Evolutionary conservation across 2,888 invertebrate genomes (phyloP).

Genomic region (Hymenopus coronatus): DNA sequence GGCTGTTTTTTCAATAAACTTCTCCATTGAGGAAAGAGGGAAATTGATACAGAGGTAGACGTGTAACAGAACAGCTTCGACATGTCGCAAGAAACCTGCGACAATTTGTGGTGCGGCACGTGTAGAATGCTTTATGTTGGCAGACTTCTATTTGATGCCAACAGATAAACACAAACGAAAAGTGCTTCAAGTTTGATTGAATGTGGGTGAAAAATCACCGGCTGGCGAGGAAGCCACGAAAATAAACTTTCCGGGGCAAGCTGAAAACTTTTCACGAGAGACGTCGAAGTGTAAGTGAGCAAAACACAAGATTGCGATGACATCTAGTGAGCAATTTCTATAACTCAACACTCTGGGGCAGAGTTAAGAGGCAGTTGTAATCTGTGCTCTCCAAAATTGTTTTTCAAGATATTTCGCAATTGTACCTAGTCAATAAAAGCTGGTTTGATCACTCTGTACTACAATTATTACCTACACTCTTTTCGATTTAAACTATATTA

Average conservation of each 20-base stretch:
- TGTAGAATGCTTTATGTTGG: not conserved
- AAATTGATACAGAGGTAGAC: not conserved
- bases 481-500: too few relatives aligned
- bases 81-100: not conserved
- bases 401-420: too few relatives aligned
- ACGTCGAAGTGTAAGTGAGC: not conserved
- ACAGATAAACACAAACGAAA: not conserved
- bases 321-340: not conserved
- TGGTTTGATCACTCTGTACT: too few relatives aligned
- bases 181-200: not conserved
- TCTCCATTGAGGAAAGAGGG: not conserved
- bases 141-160: not conserved
- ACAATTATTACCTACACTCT: too few relatives aligned
- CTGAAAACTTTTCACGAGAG: not conserved
- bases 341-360: not conserved
- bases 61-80: not conserved
- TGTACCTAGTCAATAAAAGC: too few relatives aligned
- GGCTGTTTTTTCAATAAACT: too few relatives aligned
- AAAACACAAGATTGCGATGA: not conserved
- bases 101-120: not conserved
- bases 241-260: not conserved
- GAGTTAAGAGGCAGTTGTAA: not conserved
- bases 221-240: not conserved
- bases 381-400: too few relatives aligned
- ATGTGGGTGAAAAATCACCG: not conserved